Evolutionary conservation across 2,797 vertebrate species (phyloP).

Genomic region (Brachyalestes nurse): DNA sequence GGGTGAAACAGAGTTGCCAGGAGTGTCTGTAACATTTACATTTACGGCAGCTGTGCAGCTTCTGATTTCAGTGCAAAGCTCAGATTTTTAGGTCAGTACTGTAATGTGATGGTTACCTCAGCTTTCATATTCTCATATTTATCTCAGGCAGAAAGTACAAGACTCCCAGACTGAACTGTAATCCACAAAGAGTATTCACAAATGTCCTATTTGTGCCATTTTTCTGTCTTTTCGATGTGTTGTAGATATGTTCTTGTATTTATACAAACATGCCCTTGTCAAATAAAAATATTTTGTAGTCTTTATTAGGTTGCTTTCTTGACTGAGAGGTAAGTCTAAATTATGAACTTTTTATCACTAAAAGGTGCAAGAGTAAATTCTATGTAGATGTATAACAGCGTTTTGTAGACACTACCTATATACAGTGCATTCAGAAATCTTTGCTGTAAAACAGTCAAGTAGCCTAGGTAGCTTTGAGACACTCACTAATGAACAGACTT

Average conservation of each 20-base stretch:
- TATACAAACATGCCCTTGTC: background rate
- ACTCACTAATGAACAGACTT: background rate
- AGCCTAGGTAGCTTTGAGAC: too few species aligned
- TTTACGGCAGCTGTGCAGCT: background rate
- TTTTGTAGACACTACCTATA: too few species aligned
- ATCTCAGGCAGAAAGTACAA: background rate
- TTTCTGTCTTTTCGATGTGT: background rate
- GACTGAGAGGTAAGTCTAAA: background rate
- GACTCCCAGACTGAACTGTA: background rate
- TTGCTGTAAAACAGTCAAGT: too few species aligned
- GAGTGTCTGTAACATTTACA: too few species aligned
- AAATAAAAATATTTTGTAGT: conserved; percentile 28
- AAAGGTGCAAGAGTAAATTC: too few species aligned
- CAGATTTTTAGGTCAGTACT: background rate
- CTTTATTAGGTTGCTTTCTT: background rate
- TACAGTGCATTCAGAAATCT: too few species aligned
- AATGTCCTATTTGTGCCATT: background rate
- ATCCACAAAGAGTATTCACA: background rate
- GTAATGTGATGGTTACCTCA: conserved; percentile 1
- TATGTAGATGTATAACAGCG: too few species aligned
- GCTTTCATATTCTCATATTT: background rate
- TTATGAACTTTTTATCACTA: too few species aligned
- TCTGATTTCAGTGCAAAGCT: background rate
- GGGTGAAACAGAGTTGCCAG: background rate
- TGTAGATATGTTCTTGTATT: conserved; percentile 12